Conservation (phyloP, 2,113 vertebrate species). For the Oostethus manadensis region DNA sequence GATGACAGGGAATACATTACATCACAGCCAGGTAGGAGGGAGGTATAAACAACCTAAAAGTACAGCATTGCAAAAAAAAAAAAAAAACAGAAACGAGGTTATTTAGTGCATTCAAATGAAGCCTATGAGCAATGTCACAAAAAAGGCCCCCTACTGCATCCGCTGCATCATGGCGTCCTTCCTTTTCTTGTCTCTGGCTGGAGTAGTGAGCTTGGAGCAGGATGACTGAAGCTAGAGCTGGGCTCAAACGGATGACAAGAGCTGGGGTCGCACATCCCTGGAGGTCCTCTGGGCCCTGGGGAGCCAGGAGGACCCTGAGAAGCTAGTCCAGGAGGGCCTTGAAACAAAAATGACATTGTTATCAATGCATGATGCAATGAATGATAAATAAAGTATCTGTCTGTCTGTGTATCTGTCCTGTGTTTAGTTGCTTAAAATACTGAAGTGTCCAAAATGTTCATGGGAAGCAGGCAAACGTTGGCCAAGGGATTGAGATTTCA, state of each 20-base stretch:
- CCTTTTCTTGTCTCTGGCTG: slow-evolving; percentile 1
- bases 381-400: too few species aligned
- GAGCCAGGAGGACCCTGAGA: slow-evolving; percentile 74
- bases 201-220: slow-evolving; percentile 28
- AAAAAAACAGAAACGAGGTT: slow-evolving; percentile 13
- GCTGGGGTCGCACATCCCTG: slow-evolving; percentile 80
- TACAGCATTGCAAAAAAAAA: slow-evolving; percentile 22
- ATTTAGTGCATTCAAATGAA: slow-evolving; percentile 36
- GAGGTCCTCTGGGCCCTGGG: slow-evolving; percentile 78
- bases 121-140: slow-evolving; percentile 27
- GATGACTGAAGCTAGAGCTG: slow-evolving; percentile 13
- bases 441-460: too few species aligned
- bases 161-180: neutral
- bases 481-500: too few species aligned
- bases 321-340: slow-evolving; percentile 72
- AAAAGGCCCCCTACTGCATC: slow-evolving; percentile 28
- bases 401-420: too few species aligned
- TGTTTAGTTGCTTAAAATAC: too few species aligned
- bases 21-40: slow-evolving; percentile 51
- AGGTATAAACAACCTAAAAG: slow-evolving; percentile 44
- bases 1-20: slow-evolving; percentile 68
- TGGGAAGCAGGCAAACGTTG: too few species aligned
- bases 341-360: slow-evolving; percentile 37
- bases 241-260: slow-evolving; percentile 70
- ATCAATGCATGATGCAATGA: neutral